Conservation (phyloP, 2,888 invertebrate species). For the Machimus atricapillus region DNA sequence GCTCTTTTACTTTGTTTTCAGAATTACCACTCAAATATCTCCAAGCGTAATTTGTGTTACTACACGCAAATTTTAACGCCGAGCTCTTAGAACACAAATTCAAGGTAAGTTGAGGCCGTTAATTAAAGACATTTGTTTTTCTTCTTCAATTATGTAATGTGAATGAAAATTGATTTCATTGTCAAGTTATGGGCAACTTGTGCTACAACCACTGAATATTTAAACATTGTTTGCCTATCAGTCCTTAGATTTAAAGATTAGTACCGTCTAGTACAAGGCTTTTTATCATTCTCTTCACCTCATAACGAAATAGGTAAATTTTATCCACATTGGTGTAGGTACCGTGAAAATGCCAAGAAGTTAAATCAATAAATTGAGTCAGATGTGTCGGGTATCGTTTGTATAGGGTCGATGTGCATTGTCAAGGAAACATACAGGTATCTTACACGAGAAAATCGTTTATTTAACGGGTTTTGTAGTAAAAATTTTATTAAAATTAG, state of each 20-base stretch:
- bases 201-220: not conserved
- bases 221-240: not conserved
- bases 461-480: not conserved
- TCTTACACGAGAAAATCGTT: not conserved
- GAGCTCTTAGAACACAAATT: not conserved
- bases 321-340: not conserved
- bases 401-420: not conserved
- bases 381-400: not conserved
- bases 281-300: not conserved
- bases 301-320: not conserved
- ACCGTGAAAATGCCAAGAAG: not conserved
- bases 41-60: constrained; percentile 44
- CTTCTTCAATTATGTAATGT: not conserved
- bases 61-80: constrained; percentile 44
- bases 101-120: not conserved
- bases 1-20: not conserved
- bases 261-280: not conserved
- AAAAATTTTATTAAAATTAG: not conserved
- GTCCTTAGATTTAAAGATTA: not conserved
- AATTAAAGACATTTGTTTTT: not conserved
- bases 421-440: not conserved
- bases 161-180: not conserved
- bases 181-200: not conserved
- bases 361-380: not conserved
- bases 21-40: not conserved